Conservation (phyloP, 2,113 vertebrate genomes). For the Nanorana parkeri region DNA sequence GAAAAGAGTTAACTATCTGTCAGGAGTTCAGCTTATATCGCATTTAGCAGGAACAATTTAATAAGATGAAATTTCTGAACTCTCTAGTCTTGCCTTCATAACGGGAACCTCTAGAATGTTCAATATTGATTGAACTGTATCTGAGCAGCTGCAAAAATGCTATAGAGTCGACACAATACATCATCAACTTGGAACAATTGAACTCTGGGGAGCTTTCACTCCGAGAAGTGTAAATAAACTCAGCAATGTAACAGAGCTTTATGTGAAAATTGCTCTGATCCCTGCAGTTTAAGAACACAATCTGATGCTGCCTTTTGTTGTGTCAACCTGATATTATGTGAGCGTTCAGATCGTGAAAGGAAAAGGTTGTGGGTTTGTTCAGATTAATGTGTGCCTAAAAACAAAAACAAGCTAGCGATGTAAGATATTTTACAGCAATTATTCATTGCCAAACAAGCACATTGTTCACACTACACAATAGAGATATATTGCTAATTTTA, state of each 20-base stretch:
- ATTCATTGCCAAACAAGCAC: too few relatives aligned
- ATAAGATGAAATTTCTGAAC: background rate
- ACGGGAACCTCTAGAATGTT: background rate
- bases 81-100: background rate
- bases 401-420: too few relatives aligned
- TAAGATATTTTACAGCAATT: too few relatives aligned
- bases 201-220: background rate
- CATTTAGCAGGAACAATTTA: background rate
- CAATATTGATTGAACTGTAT: conserved; percentile 2
- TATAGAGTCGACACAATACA: background rate
- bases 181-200: background rate
- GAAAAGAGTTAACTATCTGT: too few relatives aligned
- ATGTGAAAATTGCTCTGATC: background rate
- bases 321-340: background rate
- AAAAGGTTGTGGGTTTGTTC: too few relatives aligned
- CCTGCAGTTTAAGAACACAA: background rate
- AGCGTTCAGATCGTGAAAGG: background rate
- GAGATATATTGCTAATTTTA: too few relatives aligned
- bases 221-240: background rate
- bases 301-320: background rate
- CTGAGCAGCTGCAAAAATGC: conserved; percentile 5
- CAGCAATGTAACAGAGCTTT: background rate
- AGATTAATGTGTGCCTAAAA: too few relatives aligned
- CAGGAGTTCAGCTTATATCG: too few relatives aligned
- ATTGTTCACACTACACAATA: too few relatives aligned